Evolutionary conservation across 37 sponge, comb jelly and placozoan species (phyloP).

Genomic region (Eunapius fragilis): DNA sequence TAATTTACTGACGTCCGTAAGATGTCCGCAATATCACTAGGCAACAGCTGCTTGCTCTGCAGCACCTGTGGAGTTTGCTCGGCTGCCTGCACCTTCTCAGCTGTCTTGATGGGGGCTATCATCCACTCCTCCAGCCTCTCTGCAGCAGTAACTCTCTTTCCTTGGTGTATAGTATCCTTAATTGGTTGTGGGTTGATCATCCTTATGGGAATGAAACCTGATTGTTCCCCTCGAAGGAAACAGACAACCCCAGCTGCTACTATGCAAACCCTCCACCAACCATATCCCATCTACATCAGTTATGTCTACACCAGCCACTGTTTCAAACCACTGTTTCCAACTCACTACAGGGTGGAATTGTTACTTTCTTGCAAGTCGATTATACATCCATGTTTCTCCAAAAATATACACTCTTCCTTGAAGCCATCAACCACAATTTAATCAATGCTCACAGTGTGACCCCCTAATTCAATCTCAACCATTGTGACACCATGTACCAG

Average conservation of each 20-base stretch:
- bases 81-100: too few species aligned
- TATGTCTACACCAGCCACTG: background rate
- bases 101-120: too few species aligned
- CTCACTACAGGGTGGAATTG: constrained; percentile 10
- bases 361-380: background rate
- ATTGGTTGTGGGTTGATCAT: too few species aligned
- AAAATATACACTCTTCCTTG: background rate
- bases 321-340: constrained; percentile 1
- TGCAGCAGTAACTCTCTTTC: too few species aligned
- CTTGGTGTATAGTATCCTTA: too few species aligned
- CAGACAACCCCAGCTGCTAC: background rate
- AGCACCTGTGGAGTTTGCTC: too few species aligned
- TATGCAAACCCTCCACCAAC: too few species aligned
- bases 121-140: too few species aligned
- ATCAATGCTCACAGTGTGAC: background rate
- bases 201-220: background rate
- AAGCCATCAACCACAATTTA: constrained; percentile 3
- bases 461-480: background rate
- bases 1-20: too few species aligned
- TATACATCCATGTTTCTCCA: background rate
- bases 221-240: background rate
- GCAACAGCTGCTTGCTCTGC: too few species aligned
- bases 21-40: too few species aligned
- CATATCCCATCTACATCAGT: background rate
- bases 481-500: background rate